phyloP scores from a whole-genome alignment of 2,113 vertebrate genomes.

The Grallaria varia region DNA sequence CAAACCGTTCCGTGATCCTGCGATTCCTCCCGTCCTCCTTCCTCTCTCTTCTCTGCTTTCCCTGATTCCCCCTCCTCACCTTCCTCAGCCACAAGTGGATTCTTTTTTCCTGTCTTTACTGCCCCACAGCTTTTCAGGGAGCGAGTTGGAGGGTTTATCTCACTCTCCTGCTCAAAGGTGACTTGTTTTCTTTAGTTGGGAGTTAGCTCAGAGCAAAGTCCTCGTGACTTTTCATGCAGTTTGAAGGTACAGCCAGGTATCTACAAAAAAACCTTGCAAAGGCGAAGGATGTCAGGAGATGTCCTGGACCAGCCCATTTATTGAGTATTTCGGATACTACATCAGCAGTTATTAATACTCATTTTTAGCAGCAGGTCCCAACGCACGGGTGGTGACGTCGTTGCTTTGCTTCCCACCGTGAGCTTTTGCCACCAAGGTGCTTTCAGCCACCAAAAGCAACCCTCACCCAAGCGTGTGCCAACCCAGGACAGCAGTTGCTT shows the following conservation, averaged over 20 bases:
- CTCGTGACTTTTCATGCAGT: neutral
- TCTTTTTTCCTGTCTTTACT: neutral
- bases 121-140: neutral
- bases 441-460: neutral
- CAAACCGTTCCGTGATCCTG: neutral
- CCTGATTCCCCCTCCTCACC: neutral
- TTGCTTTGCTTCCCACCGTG: neutral
- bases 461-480: rapidly evolving
- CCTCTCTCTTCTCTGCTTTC: neutral
- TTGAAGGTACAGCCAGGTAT: neutral
- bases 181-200: neutral
- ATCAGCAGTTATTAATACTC: neutral
- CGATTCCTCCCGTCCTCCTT: neutral
- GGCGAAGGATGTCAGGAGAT: neutral
- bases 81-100: neutral
- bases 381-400: rapidly evolving
- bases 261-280: neutral
- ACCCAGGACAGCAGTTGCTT: neutral
- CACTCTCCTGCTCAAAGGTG: neutral
- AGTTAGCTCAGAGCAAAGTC: neutral
- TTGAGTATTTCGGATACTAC: neutral
- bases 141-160: neutral
- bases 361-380: neutral
- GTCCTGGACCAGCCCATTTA: neutral
- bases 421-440: neutral